Base-by-base conservation (phyloP, 2,797 vertebrate species). In the Urophycis tenuis region DNA sequence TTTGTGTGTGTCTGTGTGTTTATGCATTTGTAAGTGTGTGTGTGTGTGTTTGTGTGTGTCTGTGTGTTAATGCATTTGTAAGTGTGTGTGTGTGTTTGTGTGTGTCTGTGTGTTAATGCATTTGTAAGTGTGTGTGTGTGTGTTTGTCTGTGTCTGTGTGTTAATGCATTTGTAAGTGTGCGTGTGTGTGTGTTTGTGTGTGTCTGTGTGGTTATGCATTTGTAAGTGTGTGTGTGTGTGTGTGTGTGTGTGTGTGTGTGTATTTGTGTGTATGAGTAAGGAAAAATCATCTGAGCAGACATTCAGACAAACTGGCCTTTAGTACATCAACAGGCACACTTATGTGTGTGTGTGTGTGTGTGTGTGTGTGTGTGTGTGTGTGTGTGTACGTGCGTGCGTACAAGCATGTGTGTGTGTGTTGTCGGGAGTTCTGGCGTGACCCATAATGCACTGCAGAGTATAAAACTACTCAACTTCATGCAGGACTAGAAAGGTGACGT, bases 401-500 rank as follows among this genome's bases (percentile, higher is more conserved):
- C 19, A 32, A 8, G 30, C 35, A 39, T 36, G 39, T 75, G 74
- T 35, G 30, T 53, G 73, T 69, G 25, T 74, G 72, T 74, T 22
- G 31, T n/a, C 39, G 4, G 39, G 39, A 41, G 39, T 3, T 15
- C 11, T 41, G 39, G 39, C 14, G 11, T 3, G 3, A 22, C 29
- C 69, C 6, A 17, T 70, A 22, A 67, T 31, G 30, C 78, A 74
- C 82, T 77, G 70, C 41, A 79, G 83, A 87, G 83, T 77, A 88
- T 85, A 87, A 81, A 85, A 86, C 85, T 89, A 70, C 84, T 88
- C 82, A 81, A 85, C 33, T n/a, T 72, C 85, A 86, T 88, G 86
- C 86, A 87, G 83, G 76, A 82, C 74, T 79, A 77, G 33, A 41
- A 85, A 83, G 64, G 8, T 25, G 29, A 69, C 1, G 85, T 75